Base-by-base conservation (phyloP, 1,140 invertebrate genomes). In the Solenopsis fugax region DNA sequence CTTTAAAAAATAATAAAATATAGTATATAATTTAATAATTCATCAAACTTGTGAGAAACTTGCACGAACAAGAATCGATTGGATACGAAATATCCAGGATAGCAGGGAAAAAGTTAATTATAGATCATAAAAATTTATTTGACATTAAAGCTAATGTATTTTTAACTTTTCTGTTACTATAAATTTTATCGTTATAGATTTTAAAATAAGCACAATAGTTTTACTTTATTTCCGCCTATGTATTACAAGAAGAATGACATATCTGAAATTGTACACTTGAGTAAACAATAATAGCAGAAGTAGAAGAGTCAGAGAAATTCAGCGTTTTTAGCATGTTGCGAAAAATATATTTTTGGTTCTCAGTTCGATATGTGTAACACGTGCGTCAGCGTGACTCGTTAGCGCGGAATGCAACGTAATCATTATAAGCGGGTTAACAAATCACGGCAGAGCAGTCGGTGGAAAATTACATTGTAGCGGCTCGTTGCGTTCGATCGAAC, bases 401-500 rank as follows among this genome's bases (percentile, higher is more conserved):
- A 84, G 69, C 41, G 5, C 34, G 64, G 37, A 90, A 75, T 89
- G 88, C 73, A 64, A 54, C 72, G 75, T 88, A 90, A 90, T 90
- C 81, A 86, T 90, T 88, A 90, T 90, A 90, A 90, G 62, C 90
- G 81, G 86, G 86, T 90, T 90, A 90, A 90, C 89, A 90, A 75
- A 88, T 85, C 80, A 75, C 77, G 82, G 69, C 75, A 85, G 82
- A 13, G 81, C 86, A 90, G 87, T 82, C 89, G 81, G 89, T 88
- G 89, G 89, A 88, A 90, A 90, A 90, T 90, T 90, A 78, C 72
- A 75, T 88, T 78, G 87, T 60, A 64, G 60, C 24, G 86, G 87
- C 71, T 85, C 89, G 86, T 90, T 88, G 89, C 89, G 52, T 90
- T 88, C 86, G 72, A 90, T 90, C 67, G 86, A 88, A 90, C 87